Conservation (phyloP, 2,797 vertebrate species). For the Molossus molossus region DNA sequence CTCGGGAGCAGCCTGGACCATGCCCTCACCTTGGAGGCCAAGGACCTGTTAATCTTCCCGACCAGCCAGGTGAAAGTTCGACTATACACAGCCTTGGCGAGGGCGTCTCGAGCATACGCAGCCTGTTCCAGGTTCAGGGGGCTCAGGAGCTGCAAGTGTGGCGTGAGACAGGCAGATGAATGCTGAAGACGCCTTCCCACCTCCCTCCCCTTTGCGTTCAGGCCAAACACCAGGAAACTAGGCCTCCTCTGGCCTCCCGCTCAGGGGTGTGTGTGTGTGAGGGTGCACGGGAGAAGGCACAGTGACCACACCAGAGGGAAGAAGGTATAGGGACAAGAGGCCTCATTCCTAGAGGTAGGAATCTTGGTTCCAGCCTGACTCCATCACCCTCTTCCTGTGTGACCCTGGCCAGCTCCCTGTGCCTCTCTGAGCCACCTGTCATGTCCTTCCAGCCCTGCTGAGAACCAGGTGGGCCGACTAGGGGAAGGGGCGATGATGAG, state of each 20-base stretch:
- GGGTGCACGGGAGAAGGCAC: background rate
- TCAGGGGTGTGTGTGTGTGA: background rate
- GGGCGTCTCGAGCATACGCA: slow-evolving; percentile 94
- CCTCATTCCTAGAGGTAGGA: background rate
- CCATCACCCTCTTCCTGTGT: background rate
- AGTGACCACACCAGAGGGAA: background rate
- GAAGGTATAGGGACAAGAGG: background rate
- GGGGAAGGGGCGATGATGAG: background rate
- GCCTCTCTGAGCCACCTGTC: slow-evolving; percentile 5
- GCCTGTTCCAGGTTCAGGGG: slow-evolving; percentile 98
- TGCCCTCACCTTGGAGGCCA: slow-evolving; percentile 93
- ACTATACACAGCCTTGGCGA: slow-evolving; percentile 97
- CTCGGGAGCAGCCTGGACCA: background rate
- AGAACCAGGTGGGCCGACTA: slow-evolving; percentile 43
- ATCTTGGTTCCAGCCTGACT: background rate
- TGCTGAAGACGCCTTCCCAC: background rate
- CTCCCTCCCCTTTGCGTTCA: background rate
- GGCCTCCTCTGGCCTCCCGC: no score
- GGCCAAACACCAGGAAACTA: background rate
- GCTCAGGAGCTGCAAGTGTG: slow-evolving; percentile 93
- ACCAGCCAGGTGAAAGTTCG: slow-evolving; percentile 99
- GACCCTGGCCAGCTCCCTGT: background rate
- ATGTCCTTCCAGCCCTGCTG: background rate
- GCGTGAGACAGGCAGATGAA: background rate
- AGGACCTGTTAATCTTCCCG: slow-evolving; percentile 96